Base-by-base conservation (phyloP, 2,113 vertebrate species). In the Labeo rohita region DNA sequence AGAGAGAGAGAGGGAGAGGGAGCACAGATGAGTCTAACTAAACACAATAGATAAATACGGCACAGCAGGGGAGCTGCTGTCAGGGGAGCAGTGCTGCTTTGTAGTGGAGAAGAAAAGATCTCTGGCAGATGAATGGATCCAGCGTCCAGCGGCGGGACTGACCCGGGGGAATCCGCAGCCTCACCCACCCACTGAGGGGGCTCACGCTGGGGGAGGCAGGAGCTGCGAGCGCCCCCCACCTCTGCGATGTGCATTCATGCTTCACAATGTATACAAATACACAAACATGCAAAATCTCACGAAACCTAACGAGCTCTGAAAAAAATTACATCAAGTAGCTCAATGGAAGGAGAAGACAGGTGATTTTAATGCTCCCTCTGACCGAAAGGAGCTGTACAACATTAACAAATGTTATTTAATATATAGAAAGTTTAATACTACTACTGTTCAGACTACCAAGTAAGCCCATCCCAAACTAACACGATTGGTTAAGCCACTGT, bases 121-220 rank as follows among this genome's bases (percentile, higher is more conserved):
- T 95, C 95, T 96, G 94, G 94, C 93, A 95, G 95, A 97, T 97
- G 96, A 96, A 98, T 96, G 93, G 93, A 94, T 93, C 93, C 93
- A 95, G 94, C 92, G 93, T 92, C 90, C 90, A 90, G 89, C 94
- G 94, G 93, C 92, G 92, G 95, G 93, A 92, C 92, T 3, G 93
- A 93, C 96, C 96, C 95, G 93, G 92, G 95, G 96, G 95, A 96
- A 93, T 93, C 92, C 93, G 92, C 95, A 92, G 80, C 36, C 84
- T 84, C 79, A 77, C 36, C 81, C 73, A 47, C 86, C 76, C 66
- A 73, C 52, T 39, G 70, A 86, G 66, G 68, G 65, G 80, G 59
- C 80, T 74, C 68, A 63, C 12, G 18, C 61, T 56, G 76, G 63
- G 81, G 63, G 66, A 84, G 47, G 68, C 63, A 59, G 6, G 39